Conservation (phyloP, 2,113 vertebrate genomes). For the Clarias batrachus region DNA sequence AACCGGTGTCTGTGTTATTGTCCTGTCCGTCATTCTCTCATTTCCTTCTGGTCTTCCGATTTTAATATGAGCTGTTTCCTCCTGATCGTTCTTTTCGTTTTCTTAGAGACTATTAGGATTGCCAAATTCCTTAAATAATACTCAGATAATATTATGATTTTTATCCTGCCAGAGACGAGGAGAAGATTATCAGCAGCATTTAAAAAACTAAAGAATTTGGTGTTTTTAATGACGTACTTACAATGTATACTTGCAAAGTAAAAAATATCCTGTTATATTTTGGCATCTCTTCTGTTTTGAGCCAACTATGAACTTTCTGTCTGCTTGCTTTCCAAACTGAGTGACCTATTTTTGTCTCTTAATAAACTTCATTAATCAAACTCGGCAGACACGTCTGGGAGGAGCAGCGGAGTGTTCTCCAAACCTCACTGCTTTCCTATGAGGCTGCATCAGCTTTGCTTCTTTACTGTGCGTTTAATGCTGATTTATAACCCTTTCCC, state of each 20-base stretch:
- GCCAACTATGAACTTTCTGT: not conserved
- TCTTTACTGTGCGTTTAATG: not conserved
- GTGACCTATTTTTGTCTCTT: not conserved
- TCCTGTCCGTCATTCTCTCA: not conserved
- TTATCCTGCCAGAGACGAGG: not conserved
- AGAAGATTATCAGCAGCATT: not conserved
- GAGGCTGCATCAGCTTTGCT: not conserved
- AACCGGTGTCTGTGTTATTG: not conserved
- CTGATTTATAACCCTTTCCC: conserved; percentile 4
- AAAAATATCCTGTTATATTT: not conserved
- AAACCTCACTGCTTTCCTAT: conserved; percentile 1
- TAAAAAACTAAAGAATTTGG: not conserved
- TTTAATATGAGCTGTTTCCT: not conserved
- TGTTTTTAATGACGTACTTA: not conserved
- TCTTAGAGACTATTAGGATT: not conserved
- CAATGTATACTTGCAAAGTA: not conserved
- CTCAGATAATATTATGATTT: not conserved
- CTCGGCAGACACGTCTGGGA: not conserved
- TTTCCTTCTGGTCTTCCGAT: conserved; percentile 12
- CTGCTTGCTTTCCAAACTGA: not conserved
- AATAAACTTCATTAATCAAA: not conserved
- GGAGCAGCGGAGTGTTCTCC: not conserved
- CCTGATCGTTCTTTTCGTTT: not conserved
- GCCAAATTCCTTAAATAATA: not conserved
- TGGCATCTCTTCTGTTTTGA: not conserved